These are phyloP conservation scores for Bombus pascuorum DNA, from an alignment of 1,140 invertebrate genomes.

Conservation along the genomic window DNA sequence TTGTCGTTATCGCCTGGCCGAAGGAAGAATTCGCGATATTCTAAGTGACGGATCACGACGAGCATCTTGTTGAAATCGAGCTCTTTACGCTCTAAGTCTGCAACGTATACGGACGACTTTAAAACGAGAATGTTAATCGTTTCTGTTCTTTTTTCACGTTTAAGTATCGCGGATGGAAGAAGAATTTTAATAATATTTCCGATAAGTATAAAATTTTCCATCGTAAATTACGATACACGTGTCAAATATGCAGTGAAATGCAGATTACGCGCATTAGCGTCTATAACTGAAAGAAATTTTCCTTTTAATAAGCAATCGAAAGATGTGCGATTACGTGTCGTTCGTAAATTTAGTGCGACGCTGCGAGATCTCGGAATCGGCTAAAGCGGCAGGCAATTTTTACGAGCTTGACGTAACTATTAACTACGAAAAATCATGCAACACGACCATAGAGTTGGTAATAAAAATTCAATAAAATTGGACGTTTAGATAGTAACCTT, in stretches of 20 bases:
- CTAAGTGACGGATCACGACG: no score
- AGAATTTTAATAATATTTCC: not conserved
- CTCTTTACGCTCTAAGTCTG: no score
- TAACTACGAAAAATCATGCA: slow-evolving; percentile 16
- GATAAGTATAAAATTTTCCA: not conserved
- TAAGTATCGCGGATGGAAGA: no score
- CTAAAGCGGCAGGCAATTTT: slow-evolving; percentile 14
- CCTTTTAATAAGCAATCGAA: not conserved
- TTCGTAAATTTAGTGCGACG: not conserved
- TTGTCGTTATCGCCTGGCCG: no score
- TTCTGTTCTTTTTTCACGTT: no score
- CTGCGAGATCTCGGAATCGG: not conserved
- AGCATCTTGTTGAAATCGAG: no score
- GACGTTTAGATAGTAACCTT: slow-evolving; percentile 18
- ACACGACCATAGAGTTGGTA: not conserved
- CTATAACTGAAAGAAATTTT: no score
- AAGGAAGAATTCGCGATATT: no score
- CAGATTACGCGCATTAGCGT: no score
- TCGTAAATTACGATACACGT: not conserved
- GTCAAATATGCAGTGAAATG: not conserved
- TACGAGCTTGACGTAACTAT: slow-evolving; percentile 17
- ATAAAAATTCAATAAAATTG: slow-evolving; percentile 32
- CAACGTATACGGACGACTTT: no score
- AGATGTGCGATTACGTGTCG: not conserved
- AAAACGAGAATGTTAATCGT: no score